Evolutionary conservation across 2,797 vertebrate genomes (phyloP).

Genomic region (Notamacropus eugenii): DNA sequence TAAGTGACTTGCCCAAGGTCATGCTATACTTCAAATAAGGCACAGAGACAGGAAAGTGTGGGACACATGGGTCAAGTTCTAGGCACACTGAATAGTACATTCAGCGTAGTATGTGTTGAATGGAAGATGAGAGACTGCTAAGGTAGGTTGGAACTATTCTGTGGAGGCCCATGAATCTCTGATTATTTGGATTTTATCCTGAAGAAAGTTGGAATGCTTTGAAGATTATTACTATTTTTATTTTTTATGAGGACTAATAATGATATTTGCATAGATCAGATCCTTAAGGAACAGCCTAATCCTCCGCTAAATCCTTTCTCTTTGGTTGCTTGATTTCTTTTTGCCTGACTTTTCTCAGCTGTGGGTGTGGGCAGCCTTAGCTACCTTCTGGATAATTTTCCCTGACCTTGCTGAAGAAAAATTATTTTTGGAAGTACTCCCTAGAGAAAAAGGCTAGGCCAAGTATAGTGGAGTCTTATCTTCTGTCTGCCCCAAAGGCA

Average conservation of each 20-base stretch:
- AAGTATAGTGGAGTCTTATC: background rate
- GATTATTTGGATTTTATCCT: background rate
- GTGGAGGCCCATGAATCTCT: background rate
- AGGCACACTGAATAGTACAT: background rate
- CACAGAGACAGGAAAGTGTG: background rate
- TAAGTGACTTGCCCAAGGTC: background rate
- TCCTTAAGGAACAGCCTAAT: background rate
- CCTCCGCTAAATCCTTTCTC: slow-evolving; percentile 14
- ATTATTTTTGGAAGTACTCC: slow-evolving; percentile 35
- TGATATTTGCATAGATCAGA: background rate
- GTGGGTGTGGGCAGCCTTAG: background rate
- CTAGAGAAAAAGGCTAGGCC: slow-evolving; percentile 24
- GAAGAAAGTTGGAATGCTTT: background rate
- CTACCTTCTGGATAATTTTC: background rate
- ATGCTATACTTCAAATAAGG: background rate
- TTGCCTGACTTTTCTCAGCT: slow-evolving; percentile 7
- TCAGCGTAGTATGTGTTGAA: background rate
- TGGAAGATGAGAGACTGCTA: background rate
- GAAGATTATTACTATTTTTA: background rate
- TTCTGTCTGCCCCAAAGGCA: background rate
- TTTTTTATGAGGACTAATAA: background rate
- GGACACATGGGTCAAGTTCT: background rate
- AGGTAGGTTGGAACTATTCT: background rate
- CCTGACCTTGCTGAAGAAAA: slow-evolving; percentile 39
- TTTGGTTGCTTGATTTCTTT: slow-evolving; percentile 40